Conservation (phyloP, 2,888 invertebrate genomes). For the Hypsopygia costalis region DNA sequence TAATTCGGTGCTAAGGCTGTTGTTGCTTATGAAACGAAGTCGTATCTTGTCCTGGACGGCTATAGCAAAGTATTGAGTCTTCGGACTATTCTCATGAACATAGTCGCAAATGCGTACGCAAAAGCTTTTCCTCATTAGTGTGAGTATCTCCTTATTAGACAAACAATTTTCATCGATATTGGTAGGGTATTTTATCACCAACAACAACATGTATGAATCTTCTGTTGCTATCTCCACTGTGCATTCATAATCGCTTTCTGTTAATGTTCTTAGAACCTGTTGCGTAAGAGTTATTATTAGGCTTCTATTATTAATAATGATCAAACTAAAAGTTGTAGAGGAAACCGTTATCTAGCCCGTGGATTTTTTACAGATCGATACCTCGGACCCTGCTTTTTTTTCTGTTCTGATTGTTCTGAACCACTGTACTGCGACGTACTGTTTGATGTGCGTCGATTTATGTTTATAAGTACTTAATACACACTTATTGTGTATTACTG, state of each 20-base stretch:
- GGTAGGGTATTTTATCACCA: slow-evolving; percentile 54
- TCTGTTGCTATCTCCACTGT: slow-evolving; percentile 50
- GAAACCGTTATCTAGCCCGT: too few relatives aligned
- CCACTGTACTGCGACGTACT: too few relatives aligned
- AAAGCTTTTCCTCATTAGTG: slow-evolving; percentile 38
- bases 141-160: slow-evolving; percentile 45
- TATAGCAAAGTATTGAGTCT: slow-evolving; percentile 41
- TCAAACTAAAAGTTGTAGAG: too few relatives aligned
- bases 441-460: too few relatives aligned
- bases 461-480: too few relatives aligned
- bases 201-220: slow-evolving; percentile 21
- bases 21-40: slow-evolving; percentile 59
- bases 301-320: too few relatives aligned
- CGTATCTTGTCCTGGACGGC: slow-evolving; percentile 39
- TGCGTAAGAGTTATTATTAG: slow-evolving; percentile 11
- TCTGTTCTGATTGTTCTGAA: too few relatives aligned
- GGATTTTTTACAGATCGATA: too few relatives aligned
- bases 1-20: slow-evolving; percentile 61
- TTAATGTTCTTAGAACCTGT: slow-evolving; percentile 56
- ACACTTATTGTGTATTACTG: too few relatives aligned
- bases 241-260: slow-evolving; percentile 55
- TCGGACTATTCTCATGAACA: slow-evolving; percentile 21
- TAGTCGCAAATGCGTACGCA: slow-evolving; percentile 51
- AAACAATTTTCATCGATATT: slow-evolving; percentile 41
- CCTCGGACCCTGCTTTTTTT: too few relatives aligned